Conservation (phyloP, 2,888 invertebrate species). For the Disparrhopalites patrizii region DNA sequence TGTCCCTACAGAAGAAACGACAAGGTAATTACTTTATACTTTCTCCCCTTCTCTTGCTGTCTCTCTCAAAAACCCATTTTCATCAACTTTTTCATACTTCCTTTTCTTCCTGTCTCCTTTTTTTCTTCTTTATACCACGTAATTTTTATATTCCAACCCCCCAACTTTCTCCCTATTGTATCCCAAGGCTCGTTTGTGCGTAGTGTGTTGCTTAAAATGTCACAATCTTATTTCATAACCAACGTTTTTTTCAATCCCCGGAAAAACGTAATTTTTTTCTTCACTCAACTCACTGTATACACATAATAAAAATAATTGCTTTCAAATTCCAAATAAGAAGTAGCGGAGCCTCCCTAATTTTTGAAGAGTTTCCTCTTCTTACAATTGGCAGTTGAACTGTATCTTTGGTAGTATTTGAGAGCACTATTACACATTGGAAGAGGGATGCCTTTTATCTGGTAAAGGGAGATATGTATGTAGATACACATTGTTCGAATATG, state of each 20-base stretch:
- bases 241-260: background rate
- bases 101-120: background rate
- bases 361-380: too few species aligned
- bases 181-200: background rate
- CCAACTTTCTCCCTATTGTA: background rate
- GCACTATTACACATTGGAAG: too few species aligned
- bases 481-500: too few species aligned
- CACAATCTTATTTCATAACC: background rate
- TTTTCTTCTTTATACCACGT: background rate
- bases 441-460: too few species aligned
- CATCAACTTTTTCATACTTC: background rate
- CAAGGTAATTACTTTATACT: slow-evolving; percentile 19
- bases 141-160: background rate
- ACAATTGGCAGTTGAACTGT: too few species aligned
- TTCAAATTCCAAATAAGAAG: too few species aligned
- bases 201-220: background rate
- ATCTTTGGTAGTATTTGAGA: too few species aligned
- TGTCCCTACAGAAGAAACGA: background rate
- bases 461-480: too few species aligned
- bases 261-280: background rate
- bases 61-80: background rate
- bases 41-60: too few species aligned
- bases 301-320: too few species aligned
- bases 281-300: too few species aligned
- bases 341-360: too few species aligned